Evolutionary conservation across 2,113 vertebrate genomes (phyloP).

Genomic region (Deroptyus accipitrinus): DNA sequence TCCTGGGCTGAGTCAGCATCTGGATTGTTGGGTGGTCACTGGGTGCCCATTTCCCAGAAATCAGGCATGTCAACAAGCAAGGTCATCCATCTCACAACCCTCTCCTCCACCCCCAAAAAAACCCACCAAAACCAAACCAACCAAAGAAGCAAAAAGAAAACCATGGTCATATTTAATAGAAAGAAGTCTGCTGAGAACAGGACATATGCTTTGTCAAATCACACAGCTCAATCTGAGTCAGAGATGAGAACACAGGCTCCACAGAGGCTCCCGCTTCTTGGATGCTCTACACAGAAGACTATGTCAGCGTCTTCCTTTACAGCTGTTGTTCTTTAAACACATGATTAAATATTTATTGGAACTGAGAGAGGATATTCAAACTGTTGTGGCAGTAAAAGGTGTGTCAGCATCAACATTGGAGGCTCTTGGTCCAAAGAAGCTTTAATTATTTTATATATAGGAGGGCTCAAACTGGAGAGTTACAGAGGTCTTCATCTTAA

Average conservation of each 20-base stretch:
- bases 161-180: background rate
- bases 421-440: background rate
- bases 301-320: background rate
- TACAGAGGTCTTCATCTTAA: background rate
- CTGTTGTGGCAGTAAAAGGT: background rate
- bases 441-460: background rate
- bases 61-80: background rate
- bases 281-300: background rate
- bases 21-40: background rate
- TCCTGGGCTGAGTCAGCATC: background rate
- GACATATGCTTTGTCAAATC: background rate
- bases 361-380: background rate
- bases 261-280: fast-evolving
- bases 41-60: background rate
- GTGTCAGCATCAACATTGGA: background rate
- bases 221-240: background rate
- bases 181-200: background rate
- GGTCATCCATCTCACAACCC: background rate
- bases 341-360: background rate
- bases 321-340: background rate
- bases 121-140: background rate
- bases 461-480: background rate
- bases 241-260: background rate
- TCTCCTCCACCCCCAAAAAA: background rate
- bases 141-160: background rate